Conservation (phyloP, 2,888 invertebrate genomes). For the Dione vanillae region DNA sequence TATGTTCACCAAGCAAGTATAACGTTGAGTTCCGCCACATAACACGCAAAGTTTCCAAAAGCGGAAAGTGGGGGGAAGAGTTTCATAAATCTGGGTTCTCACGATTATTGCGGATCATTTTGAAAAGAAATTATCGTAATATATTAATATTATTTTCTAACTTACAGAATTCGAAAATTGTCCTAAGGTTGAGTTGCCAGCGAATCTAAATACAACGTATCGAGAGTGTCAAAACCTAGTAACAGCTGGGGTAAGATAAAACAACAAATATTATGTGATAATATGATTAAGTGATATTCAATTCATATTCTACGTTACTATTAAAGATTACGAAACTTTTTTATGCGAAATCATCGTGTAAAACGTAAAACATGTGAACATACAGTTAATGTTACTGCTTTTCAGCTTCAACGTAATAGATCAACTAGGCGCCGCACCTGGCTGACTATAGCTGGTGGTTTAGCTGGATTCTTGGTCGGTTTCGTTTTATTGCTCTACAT, state of each 20-base stretch:
- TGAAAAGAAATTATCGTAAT: no score
- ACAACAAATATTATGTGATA: background rate
- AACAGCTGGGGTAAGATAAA: slow-evolving; percentile 61
- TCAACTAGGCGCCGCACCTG: slow-evolving; percentile 72
- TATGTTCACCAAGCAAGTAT: no score
- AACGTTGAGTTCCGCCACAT: no score
- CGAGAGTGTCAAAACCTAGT: slow-evolving; percentile 61
- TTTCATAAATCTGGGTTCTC: no score
- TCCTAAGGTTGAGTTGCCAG: slow-evolving; percentile 54
- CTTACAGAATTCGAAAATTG: slow-evolving; percentile 74
- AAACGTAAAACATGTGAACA: background rate
- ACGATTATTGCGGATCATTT: no score
- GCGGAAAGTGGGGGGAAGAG: no score
- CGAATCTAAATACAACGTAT: slow-evolving; percentile 63
- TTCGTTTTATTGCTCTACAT: slow-evolving; percentile 77
- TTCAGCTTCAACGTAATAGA: slow-evolving; percentile 64
- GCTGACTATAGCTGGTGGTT: slow-evolving; percentile 74
- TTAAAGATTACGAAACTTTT: background rate
- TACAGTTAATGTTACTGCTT: slow-evolving; percentile 11
- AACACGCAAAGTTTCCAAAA: no score
- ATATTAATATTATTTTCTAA: slow-evolving; percentile 9
- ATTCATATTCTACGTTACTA: background rate
- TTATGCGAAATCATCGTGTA: background rate
- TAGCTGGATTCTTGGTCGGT: slow-evolving; percentile 75
- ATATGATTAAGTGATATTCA: background rate